Evolutionary conservation across 2,797 vertebrate genomes (phyloP).

Genomic region (Peromyscus attwateri): DNA sequence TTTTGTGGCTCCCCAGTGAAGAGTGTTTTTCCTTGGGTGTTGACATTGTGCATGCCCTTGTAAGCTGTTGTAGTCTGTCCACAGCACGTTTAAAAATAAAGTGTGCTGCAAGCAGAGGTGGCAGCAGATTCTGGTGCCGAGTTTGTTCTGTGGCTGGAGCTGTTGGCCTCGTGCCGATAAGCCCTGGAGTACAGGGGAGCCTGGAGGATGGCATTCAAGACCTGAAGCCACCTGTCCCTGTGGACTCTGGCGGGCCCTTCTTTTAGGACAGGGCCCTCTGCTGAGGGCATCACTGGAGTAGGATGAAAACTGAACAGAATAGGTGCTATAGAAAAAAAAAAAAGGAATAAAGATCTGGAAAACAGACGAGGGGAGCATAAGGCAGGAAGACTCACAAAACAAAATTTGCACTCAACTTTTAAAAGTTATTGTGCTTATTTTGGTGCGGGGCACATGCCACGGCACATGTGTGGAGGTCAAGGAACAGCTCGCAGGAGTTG

Average conservation of each 20-base stretch:
- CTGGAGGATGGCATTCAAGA: neutral
- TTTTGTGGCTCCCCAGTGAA: neutral
- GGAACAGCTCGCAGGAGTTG: neutral
- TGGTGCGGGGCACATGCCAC: fast-evolving
- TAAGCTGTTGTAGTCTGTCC: neutral
- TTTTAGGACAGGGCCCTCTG: neutral
- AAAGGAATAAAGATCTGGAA: neutral
- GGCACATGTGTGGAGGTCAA: neutral
- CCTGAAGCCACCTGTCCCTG: no score
- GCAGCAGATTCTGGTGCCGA: neutral
- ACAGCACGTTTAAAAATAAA: neutral
- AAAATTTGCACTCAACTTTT: neutral
- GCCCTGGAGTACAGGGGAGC: neutral
- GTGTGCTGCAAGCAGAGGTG: neutral
- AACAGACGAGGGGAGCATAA: neutral
- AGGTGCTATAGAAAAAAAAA: neutral
- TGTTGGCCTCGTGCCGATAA: neutral
- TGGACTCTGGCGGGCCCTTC: neutral
- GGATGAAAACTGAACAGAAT: neutral
- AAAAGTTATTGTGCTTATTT: neutral
- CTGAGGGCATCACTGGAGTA: neutral
- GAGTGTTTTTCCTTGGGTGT: neutral
- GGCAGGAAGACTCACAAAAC: neutral
- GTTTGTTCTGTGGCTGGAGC: neutral
- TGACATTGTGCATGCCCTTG: neutral